These are phyloP conservation scores for Drosophila sp. DNA, from an alignment of 1,140 invertebrate species.

Conservation along the genomic window DNA sequence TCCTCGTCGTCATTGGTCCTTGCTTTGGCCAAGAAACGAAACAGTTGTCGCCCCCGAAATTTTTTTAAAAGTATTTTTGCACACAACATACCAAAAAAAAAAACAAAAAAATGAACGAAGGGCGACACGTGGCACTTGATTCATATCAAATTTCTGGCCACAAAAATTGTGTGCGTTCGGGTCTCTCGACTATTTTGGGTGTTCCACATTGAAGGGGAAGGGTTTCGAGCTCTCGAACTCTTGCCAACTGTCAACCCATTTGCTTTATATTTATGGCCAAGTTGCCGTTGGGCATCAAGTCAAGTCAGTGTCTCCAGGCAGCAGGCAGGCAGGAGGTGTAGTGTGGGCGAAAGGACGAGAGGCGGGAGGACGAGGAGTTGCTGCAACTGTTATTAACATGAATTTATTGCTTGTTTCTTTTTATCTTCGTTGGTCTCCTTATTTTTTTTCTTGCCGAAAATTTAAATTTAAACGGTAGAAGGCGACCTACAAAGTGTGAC, in stretches of 20 bases:
- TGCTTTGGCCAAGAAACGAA: slow-evolving; percentile 18
- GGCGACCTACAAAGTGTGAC: slow-evolving; percentile 31
- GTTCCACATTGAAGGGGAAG: slow-evolving; percentile 68
- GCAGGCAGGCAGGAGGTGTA: neutral
- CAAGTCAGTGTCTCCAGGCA: slow-evolving; percentile 10
- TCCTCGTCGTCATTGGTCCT: slow-evolving; percentile 3
- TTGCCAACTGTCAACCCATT: slow-evolving; percentile 76
- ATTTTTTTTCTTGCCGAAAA: slow-evolving; percentile 44
- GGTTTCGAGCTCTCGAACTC: slow-evolving; percentile 36
- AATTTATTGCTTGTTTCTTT: slow-evolving; percentile 64
- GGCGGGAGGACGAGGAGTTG: slow-evolving; percentile 20
- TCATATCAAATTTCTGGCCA: slow-evolving; percentile 77
- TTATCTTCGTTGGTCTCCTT: slow-evolving; percentile 25
- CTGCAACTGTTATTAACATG: slow-evolving; percentile 77
- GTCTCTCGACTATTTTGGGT: slow-evolving; percentile 61
- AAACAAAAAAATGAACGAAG: slow-evolving; percentile 22
- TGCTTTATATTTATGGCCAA: slow-evolving; percentile 70
- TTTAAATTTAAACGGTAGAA: slow-evolving; percentile 38
- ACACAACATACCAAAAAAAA: slow-evolving; percentile 18
- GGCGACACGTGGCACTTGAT: slow-evolving; percentile 79
- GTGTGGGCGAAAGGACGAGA: neutral
- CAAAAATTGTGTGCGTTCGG: slow-evolving; percentile 40
- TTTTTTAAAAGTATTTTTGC: slow-evolving; percentile 31
- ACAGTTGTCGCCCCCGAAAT: slow-evolving; percentile 44
- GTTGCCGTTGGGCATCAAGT: slow-evolving; percentile 52